A percentile compares a stretch with the other conserved stretches of the same genome.
These are phyloP conservation scores for Myotis lucifugus DNA, from an alignment of 2,113 vertebrate genomes.

Conservation along the genomic window DNA sequence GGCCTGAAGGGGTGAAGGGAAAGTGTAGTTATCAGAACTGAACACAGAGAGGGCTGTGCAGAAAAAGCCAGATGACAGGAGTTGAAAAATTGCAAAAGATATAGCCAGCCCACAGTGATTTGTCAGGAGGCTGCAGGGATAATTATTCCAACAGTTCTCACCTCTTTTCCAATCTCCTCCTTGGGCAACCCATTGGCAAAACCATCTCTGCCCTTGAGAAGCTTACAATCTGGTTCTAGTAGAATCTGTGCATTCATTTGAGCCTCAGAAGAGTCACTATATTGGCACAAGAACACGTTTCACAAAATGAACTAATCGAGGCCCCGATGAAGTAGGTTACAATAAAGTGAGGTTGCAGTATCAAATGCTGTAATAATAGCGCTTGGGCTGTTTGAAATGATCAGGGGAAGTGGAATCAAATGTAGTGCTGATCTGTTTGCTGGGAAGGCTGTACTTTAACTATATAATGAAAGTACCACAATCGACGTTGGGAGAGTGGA, in stretches of 20 bases:
- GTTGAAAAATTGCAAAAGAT: background rate
- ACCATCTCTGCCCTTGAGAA: background rate
- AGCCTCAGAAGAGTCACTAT: background rate
- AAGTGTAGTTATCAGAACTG: background rate
- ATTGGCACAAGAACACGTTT: background rate
- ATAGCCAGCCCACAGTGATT: background rate
- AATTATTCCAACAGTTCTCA: background rate
- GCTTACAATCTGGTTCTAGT: background rate
- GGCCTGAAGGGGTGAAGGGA: background rate
- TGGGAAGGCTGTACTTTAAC: conserved; percentile 52
- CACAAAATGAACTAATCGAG: background rate
- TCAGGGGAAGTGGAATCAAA: background rate
- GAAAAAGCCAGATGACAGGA: background rate
- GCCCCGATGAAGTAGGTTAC: background rate
- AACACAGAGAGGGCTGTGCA: background rate
- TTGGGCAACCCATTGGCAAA: background rate
- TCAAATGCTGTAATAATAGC: background rate
- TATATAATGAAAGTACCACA: conserved; percentile 57
- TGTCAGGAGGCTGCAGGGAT: background rate
- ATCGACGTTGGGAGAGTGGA: conserved; percentile 47
- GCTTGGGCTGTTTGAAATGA: background rate
- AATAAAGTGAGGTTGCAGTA: background rate
- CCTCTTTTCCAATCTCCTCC: background rate
- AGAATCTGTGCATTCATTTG: background rate
- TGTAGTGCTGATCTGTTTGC: background rate